These are phyloP conservation scores for Porites rus DNA, from an alignment of 92 coral and sea anemone genomes.

Conservation along the genomic window DNA sequence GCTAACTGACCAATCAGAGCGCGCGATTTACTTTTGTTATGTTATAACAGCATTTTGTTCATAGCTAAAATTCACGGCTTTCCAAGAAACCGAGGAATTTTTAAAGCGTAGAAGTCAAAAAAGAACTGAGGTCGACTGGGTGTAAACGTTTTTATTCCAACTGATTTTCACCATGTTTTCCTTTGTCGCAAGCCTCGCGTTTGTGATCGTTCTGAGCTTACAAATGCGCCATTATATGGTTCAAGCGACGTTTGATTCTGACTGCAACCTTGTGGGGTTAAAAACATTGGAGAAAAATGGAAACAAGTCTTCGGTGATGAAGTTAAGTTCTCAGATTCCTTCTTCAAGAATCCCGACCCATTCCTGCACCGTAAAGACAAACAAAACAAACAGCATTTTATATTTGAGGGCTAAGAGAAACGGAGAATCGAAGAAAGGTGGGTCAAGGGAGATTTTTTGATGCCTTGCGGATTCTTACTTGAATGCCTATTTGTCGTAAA, in stretches of 20 bases:
- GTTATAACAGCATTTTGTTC: too few relatives aligned
- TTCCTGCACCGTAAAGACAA: background rate
- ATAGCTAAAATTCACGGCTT: too few relatives aligned
- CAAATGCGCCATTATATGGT: background rate
- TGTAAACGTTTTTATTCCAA: background rate
- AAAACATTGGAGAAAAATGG: background rate
- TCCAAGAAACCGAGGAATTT: too few relatives aligned
- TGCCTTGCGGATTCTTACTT: too few relatives aligned
- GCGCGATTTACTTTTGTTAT: too few relatives aligned
- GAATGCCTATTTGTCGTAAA: too few relatives aligned
- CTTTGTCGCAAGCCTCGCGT: background rate
- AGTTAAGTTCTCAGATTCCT: background rate
- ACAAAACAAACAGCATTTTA: background rate
- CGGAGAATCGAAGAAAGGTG: slow-evolving; percentile 9
- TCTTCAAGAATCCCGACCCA: background rate
- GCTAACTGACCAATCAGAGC: too few relatives aligned
- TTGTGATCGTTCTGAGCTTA: background rate
- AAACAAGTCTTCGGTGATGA: background rate
- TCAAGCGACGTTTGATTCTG: background rate
- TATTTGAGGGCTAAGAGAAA: slow-evolving; percentile 10
- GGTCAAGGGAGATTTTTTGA: background rate
- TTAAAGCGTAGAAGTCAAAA: too few relatives aligned
- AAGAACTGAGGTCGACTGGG: background rate
- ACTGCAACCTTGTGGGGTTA: background rate
- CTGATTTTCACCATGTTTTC: background rate